Conservation (phyloP, 2,113 vertebrate genomes). For the Hipposideros armiger region DNA sequence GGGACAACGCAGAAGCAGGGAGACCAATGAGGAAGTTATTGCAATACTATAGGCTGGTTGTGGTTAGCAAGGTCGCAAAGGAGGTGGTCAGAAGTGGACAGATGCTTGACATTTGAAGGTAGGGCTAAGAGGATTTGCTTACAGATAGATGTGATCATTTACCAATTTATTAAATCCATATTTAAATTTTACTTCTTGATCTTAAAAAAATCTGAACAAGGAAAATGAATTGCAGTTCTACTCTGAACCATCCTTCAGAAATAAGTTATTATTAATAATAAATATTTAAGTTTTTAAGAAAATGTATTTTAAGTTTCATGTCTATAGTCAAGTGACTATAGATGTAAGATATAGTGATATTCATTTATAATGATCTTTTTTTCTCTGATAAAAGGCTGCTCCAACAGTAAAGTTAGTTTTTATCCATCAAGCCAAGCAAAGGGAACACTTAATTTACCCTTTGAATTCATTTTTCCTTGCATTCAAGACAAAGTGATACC, state of each 20-base stretch:
- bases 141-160: neutral
- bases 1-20: neutral
- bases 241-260: neutral
- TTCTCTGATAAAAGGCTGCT: constrained; percentile 34
- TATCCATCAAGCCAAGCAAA: neutral
- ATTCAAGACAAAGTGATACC: constrained; percentile 17
- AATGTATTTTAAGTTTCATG: neutral
- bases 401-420: constrained; percentile 21
- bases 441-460: neutral
- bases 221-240: neutral
- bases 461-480: constrained; percentile 6
- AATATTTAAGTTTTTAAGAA: constrained; percentile 11
- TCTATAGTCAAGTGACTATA: neutral
- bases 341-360: neutral
- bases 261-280: neutral
- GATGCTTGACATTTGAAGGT: neutral
- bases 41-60: neutral
- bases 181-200: constrained; percentile 5
- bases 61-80: neutral
- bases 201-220: neutral
- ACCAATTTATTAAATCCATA: neutral
- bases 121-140: neutral
- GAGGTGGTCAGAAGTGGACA: neutral
- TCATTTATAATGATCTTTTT: neutral
- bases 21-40: neutral